Base-by-base conservation (phyloP, 2,888 invertebrate species). In the Aspidiotus rigidus region DNA sequence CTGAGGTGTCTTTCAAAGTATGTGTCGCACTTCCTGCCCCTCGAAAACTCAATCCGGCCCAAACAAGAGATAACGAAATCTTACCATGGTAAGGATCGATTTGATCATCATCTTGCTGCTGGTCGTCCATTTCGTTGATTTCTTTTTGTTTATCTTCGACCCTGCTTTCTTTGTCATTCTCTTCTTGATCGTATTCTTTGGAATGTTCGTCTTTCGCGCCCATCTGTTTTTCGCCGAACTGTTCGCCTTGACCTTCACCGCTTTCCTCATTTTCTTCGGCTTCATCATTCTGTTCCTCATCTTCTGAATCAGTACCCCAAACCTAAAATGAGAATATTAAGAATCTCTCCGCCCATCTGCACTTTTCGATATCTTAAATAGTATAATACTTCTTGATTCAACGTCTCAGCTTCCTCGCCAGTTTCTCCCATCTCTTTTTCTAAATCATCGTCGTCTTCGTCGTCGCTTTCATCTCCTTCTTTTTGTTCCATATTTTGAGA, bases 371-470 rank as follows among this genome's bases (percentile, higher is more conserved):
- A 28, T 3, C 28, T 28, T 28, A 5, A 28, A 28, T 3, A 7
- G n/a, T 16, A 55, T 73, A 79, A 16, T 73, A 79, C 79, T 76
- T 80, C 76, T 72, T 78, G 77, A 75, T 81, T 83, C 73, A 81
- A 81, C 79, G 87, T 87, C 71, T 93, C 90, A 2, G 89, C 88
- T n/a, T 85, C 87, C 75, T 88, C 86, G 72, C 89, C 92, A 0
- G 91, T 90, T 70, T 98, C 93, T 28, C 96, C 98, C 93, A 98
- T 95, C 82, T 97, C 89, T 77, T 97, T 95, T 73, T 97, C 95
- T 3, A 89, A 81, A 74, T 97, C 90, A 17, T 90, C 88, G 72
- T 89, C 84, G 41, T 88, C 85, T 13, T 88, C 83, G 15, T 82
- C 80, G 1, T 81, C 83, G 7, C 85, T 85, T 64, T 83, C 81